Evolutionary conservation across 1,140 invertebrate species (phyloP), one percentile per base, ranked within the genome.

Genomic region (Cyphomyrmex costatus): DNA sequence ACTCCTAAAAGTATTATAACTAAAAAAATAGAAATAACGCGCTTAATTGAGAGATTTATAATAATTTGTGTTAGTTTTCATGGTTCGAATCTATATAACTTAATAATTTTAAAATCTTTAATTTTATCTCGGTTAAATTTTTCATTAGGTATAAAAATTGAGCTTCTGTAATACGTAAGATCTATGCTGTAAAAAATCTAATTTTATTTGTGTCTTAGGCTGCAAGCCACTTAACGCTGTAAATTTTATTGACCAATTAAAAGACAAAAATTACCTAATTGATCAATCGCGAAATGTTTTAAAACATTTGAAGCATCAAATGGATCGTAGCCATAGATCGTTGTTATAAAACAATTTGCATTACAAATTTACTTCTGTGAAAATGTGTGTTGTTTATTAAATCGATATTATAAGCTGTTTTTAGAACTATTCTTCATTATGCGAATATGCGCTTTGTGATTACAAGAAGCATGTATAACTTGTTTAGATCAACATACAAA

Each of bases 401-500:
- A n/a, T 24, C n/a, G 12, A 76, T 42, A 36, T 30, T 2, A 16
- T n/a, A 14, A 79, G 0, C 1, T 49, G 12, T 7, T 30, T 53
- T 10, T 27, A 16, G 36, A 70, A 42, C 2, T 36, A 56, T 36
- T 24, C 3, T n/a, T 82, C 5, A 2, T 56, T 70, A n/a, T 8
- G 19, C 2, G 10, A 56, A 6, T 14, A 66, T 3, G 3, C 8
- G 14, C 21, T 16, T 58, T 4, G n/a, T 16, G 8, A 7, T 30
- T 16, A 16, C n/a, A 56, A 16, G 65, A 61, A 70, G 2, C 0
- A 14, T 7, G 10, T 1, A 0, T 21, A 71, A 71, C 21, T 36
- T 53, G n/a, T 82, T 42, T 16, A 71, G 1, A 46, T 58, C 19
- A 46, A 16, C 24, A 46, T 14, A 42, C 10, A 82, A 82, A 82